Evolutionary conservation across 2,888 invertebrate species (phyloP), one percentile per base, ranked within the genome.

Genomic region (Campaea margaritaria): DNA sequence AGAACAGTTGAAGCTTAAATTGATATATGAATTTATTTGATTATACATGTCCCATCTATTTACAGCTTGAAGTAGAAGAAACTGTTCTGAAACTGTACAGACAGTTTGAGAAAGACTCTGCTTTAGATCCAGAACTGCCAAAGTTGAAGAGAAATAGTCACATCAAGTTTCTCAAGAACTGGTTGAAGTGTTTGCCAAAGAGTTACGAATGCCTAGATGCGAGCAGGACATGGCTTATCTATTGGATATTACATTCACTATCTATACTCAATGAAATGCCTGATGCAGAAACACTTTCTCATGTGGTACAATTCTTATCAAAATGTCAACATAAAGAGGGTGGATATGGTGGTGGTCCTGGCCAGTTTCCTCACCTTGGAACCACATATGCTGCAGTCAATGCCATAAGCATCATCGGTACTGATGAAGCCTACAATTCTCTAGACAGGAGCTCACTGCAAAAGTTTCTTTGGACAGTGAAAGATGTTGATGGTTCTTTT

Each of bases 301-400:
- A 88, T 71, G 72, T 84, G 45, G 89, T 93, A 2, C 72, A 85
- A 42, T 93, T 93, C 58, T 70, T 93, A 12, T 74, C 85, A 31
- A 78, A 94, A 76, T 97, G 97, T 81, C 97, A 97, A 81, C 94
- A 95, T 82, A 93, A 94, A 11, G 93, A 94, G 46, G 98, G 98
- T 39, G 99, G 99, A 0, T 99, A 98, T 93, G 96, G 96, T 58
- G 99, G 99, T 54, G 99, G 99, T 0, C 99, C 99, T 0, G 95
- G 96, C 0, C 99, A 99, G 85, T 93, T 94, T 75, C 94, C 99
- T 15, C 99, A 99, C 89, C 93, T 99, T 60, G 99, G 99, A 0
- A 96, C 99, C 3, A 99, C 99, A 0, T 99, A 99, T 91, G 99
- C 99, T 46, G 99, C 99, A 63, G 95, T 99, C 0, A 98, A 97